Evolutionary conservation across 2,113 vertebrate genomes (phyloP), one percentile per base, ranked within the genome.

Genomic region (Urocolius indicus): DNA sequence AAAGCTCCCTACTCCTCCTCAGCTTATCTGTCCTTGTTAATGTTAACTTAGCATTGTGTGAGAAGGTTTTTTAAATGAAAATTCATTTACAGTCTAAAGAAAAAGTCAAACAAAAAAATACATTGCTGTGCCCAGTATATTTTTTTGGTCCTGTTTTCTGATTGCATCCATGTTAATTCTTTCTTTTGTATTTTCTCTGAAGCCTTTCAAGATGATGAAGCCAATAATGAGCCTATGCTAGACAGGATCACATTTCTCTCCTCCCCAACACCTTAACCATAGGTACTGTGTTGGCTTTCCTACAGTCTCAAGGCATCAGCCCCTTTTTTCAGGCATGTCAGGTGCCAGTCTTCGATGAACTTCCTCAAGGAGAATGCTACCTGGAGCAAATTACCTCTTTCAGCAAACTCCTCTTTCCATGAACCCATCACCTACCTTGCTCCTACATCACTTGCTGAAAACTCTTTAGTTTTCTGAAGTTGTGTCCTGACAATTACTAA

Each of bases 361-460:
- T 94, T 95, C 38, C 41, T 62, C 26, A 38, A 46, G 29, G 14
- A 93, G 46, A 80, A 59, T 32, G 26, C 68, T 90, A 67, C 43
- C 59, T 81, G 59, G 20, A 77, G 76, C 63, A 86, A 84, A 95
- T 78, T 59, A 67, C 32, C 68, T 62, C 68, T 84, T 93, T 89
- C 76, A 74, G 51, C 26, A 52, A 58, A 55, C 43, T 86, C 55
- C 55, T 84, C 26, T 82, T 93, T 66, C 43, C 68, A 38, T 63
- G 62, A 27, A 86, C 32, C 27, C 72, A 59, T 84, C 63, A 55
- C 43, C 63, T 88, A 22, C 36, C 79, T 81, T 71, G 48, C 46
- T 22, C 57, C 26, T 80, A 20, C 30, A 58, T 74, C 68, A 36
- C 18, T 73, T 86, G 36, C 48, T 52, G 57, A 90, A 65, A 92